Evolutionary conservation across 2,797 vertebrate genomes (phyloP), one percentile per base, ranked within the genome.

Genomic region (Scolopax bukidnonensis): DNA sequence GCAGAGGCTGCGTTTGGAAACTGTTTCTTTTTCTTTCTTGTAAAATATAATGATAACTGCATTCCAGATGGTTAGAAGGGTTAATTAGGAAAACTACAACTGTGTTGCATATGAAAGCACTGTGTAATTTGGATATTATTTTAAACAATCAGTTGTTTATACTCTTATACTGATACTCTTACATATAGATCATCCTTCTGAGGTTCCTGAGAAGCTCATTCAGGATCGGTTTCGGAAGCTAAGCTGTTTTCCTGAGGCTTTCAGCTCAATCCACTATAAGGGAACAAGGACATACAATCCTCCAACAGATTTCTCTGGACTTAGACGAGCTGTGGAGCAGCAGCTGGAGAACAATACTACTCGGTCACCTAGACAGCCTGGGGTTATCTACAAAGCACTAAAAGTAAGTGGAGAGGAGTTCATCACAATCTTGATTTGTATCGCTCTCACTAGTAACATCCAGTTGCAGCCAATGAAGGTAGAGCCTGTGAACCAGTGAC

Each of bases 321-420:
- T 99, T 74, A 98, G 99, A 76, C 98, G 98, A 61, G 98, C 98
- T 94, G 97, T 99, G 95, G 99, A 99, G 95, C 98, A 98, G 95
- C 99, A 99, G 63, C 97, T 99, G 69, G 98, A 99, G 91, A 99
- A 99, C 97, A 99, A 99, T 56, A 98, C 98, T 67, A 99, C 99
- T 32, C 99, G 99, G 24, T 99, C 99, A 67, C 99, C 99, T 56
- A 98, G 99, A 56, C 98, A 99, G 67, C 99, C 99, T 0, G 98
- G 98, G 16, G 99, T 99, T 97, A 98, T 99, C 97, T 99, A 98
- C 97, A 99, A 99, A 98, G 99, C 99, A 60, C 98, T 99, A 79
- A 99, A 99, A 98, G 99, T 99, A 97, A 95, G 97, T 96, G 87
- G 21, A 84, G 71, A 85, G 54, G 41, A 84, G 38, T 79, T 89